Percentiles rank a stretch among this genome's conserved stretches.
phyloP scores from a whole-genome alignment of 2,113 vertebrate genomes.

The Poecilia latipinna region DNA sequence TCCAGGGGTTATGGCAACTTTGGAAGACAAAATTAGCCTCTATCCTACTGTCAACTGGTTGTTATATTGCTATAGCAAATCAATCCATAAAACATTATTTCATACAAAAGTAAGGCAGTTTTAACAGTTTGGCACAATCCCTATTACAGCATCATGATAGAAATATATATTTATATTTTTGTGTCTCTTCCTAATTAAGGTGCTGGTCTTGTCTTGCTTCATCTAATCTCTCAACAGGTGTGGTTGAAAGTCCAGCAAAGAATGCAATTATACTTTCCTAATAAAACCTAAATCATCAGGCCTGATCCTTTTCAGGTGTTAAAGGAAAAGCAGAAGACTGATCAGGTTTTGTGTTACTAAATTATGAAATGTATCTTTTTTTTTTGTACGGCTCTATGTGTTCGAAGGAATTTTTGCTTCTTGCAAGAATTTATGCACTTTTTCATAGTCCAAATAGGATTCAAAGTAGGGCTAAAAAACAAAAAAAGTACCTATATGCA shows the following conservation, averaged over 20 bases:
- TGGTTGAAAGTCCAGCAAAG: slow-evolving; percentile 60
- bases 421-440: too few species aligned
- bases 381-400: slow-evolving; percentile 35
- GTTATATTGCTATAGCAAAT: neutral
- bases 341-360: slow-evolving; percentile 65
- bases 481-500: too few species aligned
- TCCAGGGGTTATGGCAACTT: neutral
- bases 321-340: slow-evolving; percentile 31
- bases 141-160: slow-evolving; percentile 45
- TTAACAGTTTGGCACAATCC: slow-evolving; percentile 53
- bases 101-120: slow-evolving; percentile 7
- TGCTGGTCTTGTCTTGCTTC: slow-evolving; percentile 38
- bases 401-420: too few species aligned
- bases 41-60: neutral
- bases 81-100: neutral
- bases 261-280: slow-evolving; percentile 55
- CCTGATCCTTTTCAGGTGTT: slow-evolving; percentile 43
- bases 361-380: slow-evolving; percentile 65
- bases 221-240: slow-evolving; percentile 23
- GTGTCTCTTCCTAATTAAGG: slow-evolving; percentile 59
- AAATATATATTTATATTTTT: slow-evolving; percentile 33
- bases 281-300: slow-evolving; percentile 47
- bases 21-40: neutral
- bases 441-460: too few species aligned
- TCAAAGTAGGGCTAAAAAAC: too few species aligned